These are phyloP conservation scores for Centropristis striata DNA, from an alignment of 2,113 vertebrate genomes.

Conservation along the genomic window DNA sequence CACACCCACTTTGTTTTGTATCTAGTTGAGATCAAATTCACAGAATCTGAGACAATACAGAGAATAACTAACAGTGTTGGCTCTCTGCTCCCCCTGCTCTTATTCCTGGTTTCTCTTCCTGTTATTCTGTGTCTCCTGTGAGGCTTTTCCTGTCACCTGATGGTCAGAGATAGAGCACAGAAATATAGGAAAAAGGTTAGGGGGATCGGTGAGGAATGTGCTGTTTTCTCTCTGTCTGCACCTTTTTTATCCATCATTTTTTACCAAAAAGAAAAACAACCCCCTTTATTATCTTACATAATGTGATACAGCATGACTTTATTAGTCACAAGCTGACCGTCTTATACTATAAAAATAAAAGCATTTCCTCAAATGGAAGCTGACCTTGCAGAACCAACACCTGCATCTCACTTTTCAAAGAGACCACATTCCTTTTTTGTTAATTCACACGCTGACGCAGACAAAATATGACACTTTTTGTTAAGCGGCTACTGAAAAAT, in stretches of 20 bases:
- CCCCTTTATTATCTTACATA: not conserved
- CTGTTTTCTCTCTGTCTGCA: conserved; percentile 5
- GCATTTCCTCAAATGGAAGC: conserved; percentile 28
- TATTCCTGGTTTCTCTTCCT: conserved; percentile 74
- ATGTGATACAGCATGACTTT: not conserved
- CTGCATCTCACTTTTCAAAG: not conserved
- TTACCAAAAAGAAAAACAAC: conserved; percentile 9
- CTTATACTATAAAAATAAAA: conserved; percentile 32
- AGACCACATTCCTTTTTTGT: conserved; percentile 6
- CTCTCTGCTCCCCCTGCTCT: conserved; percentile 31
- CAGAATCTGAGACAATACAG: conserved; percentile 25
- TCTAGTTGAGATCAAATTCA: conserved; percentile 14
- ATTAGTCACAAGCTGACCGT: conserved; percentile 3
- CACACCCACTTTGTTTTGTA: not conserved
- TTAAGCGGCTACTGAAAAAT: not conserved
- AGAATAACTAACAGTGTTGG: conserved; percentile 23
- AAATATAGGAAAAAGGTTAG: conserved; percentile 52
- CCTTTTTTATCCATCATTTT: not conserved
- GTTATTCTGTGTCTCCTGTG: conserved; percentile 76
- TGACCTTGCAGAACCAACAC: conserved; percentile 15
- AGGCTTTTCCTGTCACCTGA: conserved; percentile 78
- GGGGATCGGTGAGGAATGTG: conserved; percentile 34
- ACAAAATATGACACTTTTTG: not conserved
- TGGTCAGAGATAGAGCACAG: conserved; percentile 51
- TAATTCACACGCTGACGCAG: conserved; percentile 3